Base-by-base conservation (phyloP, 2,888 invertebrate genomes). In the Drosophila cognata region DNA sequence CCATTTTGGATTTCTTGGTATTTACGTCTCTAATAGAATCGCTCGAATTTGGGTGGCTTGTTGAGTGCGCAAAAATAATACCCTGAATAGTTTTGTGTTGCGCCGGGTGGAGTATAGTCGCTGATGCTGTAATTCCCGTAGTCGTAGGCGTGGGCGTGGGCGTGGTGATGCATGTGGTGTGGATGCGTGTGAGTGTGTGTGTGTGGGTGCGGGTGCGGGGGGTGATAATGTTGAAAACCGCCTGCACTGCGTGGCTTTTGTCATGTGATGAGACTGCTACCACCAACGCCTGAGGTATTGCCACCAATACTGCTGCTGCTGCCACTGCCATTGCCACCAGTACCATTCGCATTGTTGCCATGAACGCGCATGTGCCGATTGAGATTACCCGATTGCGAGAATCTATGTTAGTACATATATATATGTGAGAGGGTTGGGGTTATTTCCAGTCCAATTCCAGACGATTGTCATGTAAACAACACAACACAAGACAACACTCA, bases 351-450 rank as follows among this genome's bases (percentile, higher is more conserved):
- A 92, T 95, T 95, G 85, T 95, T 95, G 41, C 97, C 97, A 92
- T 99, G 99, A 5, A 99, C 99, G 84, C 99, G 95, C 99, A 99
- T 99, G 94, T 99, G 99, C 89, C 99, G 95, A 94, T 99, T 99
- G 74, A 99, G 94, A 94, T 99, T 99, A 69, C 99, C 99, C 50
- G 99, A 99, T 93, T 99, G 99, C 8, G 99, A 99, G 94, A 99
- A 99, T 92, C 95, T 95, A 35, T 41, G 92, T 1, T 50, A 28
- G 18, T 53, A 53, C n/a, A 28, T 28, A 4, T n/a, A 28, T 6
- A 28, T 28, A n/a, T 52, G 82, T 66, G 36, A 50, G 46, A 25
- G 46, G 65, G 46, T 48, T 50, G 46, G 48, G 57, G 35, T 48
- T 63, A 57, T 13, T 81, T 80, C 70, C 71, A 81, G 55, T 38